Evolutionary conservation across 35 echinoderm and acorn worm species (phyloP), one percentile per base, ranked within the genome.

Genomic region (Strongylocentrotus purpuratus): DNA sequence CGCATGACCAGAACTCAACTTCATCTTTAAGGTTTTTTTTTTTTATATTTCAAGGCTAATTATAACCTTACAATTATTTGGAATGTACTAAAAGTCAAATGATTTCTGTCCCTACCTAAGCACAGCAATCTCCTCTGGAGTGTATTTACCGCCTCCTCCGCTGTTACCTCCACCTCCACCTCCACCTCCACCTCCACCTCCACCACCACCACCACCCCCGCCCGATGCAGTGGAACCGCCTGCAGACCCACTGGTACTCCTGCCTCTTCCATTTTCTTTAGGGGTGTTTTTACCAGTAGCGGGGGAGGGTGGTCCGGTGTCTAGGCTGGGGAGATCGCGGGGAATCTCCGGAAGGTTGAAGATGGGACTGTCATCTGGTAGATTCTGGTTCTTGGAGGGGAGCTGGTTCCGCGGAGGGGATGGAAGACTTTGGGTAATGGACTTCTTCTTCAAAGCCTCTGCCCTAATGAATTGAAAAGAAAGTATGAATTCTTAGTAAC

Each of bases 141-240:
- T 97, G 85, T 99, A 99, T 85, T 89, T 97, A 7, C 97, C 97
- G 88, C 96, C 98, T 35, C 98, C 95, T 9, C 96, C 97, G 31
- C 97, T 94, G 45, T 90, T 86, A 9, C 90, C 91, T 18, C 98
- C 96, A 86, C 93, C 96, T 45, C 92, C 96, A 15, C 87, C 94
- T 88, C 95, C 94, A 18, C 88, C 48, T 11, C 94, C 94, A 17
- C 92, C 94, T 71, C 94, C 95, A 17, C 92, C 89, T 46, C 86
- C 87, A 95, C 88, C 60, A 92, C 95, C 96, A 15, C 95, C 96
- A 45, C 98, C 96, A 85, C 94, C 96, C 48, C 95, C 94, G 86
- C 92, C 92, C 65, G 45, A 88, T 85, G 91, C 78, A 92, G 47
- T 61, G 32, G 61, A 32, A 70, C 85, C 35, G 48, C 18, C 31